Percentiles rank a stretch among this genome's conserved stretches.
Evolutionary conservation across 2,113 vertebrate genomes (phyloP).

Genomic region (Percopsis transmontana): DNA sequence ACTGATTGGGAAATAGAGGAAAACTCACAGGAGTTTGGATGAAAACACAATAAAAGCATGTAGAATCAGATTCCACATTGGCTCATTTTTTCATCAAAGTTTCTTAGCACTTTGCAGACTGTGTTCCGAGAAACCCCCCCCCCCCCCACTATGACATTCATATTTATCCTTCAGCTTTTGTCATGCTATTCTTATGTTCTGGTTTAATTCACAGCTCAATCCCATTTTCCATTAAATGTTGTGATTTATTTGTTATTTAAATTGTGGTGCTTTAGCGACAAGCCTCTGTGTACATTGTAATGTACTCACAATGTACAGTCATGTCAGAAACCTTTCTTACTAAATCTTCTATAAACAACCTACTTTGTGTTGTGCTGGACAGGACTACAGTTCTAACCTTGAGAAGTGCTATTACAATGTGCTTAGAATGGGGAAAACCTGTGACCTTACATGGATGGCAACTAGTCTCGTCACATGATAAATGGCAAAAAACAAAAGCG

Average conservation of each 20-base stretch:
- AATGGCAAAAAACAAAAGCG: too few relatives aligned
- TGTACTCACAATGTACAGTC: too few relatives aligned
- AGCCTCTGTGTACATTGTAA: too few relatives aligned
- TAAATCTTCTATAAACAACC: too few relatives aligned
- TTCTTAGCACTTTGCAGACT: slow-evolving; percentile 57
- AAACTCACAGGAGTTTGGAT: slow-evolving; percentile 39
- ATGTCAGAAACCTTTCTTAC: too few relatives aligned
- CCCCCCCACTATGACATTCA: slow-evolving; percentile 16
- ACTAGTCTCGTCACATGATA: too few relatives aligned
- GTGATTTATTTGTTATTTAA: background rate
- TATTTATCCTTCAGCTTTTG: slow-evolving; percentile 7
- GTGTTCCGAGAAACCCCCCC: slow-evolving; percentile 27
- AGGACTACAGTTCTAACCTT: too few relatives aligned
- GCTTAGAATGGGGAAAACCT: too few relatives aligned
- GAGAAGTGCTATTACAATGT: too few relatives aligned
- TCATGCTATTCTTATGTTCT: background rate
- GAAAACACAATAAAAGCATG: slow-evolving; percentile 57
- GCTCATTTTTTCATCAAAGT: slow-evolving; percentile 57
- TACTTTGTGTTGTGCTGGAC: too few relatives aligned
- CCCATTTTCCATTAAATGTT: slow-evolving; percentile 11
- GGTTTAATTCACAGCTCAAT: background rate
- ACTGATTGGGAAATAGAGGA: slow-evolving; percentile 41
- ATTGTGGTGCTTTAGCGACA: too few relatives aligned
- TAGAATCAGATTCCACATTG: slow-evolving; percentile 26
- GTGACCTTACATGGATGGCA: too few relatives aligned